Conservation (phyloP, 1,140 invertebrate species). For the Megalopta genalis region DNA sequence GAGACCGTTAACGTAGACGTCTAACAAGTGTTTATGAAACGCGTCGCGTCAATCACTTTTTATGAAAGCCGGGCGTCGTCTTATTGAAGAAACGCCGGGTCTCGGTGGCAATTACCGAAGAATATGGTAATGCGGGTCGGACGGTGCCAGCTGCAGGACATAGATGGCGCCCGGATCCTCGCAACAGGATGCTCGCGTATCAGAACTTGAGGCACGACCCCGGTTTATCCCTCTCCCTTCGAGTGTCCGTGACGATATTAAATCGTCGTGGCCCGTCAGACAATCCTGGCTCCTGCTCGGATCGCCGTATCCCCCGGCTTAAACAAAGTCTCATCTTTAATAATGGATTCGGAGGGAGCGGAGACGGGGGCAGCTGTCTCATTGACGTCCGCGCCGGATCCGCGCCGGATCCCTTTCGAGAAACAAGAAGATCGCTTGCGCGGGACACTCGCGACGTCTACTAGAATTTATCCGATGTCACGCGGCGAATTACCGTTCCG, state of each 20-base stretch:
- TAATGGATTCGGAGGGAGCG: background rate
- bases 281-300: background rate
- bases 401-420: too few species aligned
- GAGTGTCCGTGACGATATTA: slow-evolving; percentile 28
- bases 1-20: too few species aligned
- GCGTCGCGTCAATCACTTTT: background rate
- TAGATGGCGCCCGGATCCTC: slow-evolving; percentile 12
- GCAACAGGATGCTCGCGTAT: slow-evolving; percentile 59
- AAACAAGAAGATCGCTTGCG: too few species aligned
- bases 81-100: background rate
- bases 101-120: slow-evolving; percentile 14
- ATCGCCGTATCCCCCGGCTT: background rate
- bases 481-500: background rate
- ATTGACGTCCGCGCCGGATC: too few species aligned
- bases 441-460: too few species aligned
- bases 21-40: background rate
- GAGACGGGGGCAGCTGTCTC: background rate
- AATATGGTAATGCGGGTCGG: slow-evolving; percentile 37
- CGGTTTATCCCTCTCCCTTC: slow-evolving; percentile 44
- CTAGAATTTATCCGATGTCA: background rate
- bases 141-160: slow-evolving; percentile 2
- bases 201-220: slow-evolving; percentile 55
- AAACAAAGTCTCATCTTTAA: slow-evolving; percentile 20
- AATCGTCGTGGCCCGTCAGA: slow-evolving; percentile 25
- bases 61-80: background rate